Conservation (phyloP, 2,113 vertebrate species). For the Cochlearius cochlearius region DNA sequence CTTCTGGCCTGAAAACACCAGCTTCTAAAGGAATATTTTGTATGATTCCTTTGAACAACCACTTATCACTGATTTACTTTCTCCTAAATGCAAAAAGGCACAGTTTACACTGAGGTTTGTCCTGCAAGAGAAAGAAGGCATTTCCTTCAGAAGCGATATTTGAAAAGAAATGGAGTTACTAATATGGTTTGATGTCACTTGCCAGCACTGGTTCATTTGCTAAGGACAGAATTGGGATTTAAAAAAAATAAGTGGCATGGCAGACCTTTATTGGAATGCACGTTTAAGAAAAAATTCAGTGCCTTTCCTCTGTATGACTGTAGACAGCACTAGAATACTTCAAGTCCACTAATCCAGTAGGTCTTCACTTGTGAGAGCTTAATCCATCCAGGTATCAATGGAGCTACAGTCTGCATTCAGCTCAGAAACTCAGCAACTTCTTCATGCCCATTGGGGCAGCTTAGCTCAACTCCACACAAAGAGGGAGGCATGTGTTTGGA, state of each 20-base stretch:
- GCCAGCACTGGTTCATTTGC: background rate
- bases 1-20: background rate
- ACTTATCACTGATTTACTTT: background rate
- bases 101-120: background rate
- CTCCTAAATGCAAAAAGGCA: background rate
- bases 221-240: background rate
- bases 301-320: background rate
- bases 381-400: background rate
- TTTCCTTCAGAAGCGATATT: background rate
- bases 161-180: background rate
- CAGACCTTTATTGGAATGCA: background rate
- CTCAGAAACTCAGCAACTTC: background rate
- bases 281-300: background rate
- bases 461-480: background rate
- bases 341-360: background rate
- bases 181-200: background rate
- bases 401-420: background rate
- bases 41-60: background rate
- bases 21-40: background rate
- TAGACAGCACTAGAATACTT: background rate
- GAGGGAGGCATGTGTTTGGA: background rate
- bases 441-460: background rate
- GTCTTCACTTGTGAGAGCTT: background rate
- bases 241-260: background rate
- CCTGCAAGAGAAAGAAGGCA: background rate